These are phyloP conservation scores for Bombus impatiens DNA, from an alignment of 1,140 invertebrate species.

Conservation along the genomic window DNA sequence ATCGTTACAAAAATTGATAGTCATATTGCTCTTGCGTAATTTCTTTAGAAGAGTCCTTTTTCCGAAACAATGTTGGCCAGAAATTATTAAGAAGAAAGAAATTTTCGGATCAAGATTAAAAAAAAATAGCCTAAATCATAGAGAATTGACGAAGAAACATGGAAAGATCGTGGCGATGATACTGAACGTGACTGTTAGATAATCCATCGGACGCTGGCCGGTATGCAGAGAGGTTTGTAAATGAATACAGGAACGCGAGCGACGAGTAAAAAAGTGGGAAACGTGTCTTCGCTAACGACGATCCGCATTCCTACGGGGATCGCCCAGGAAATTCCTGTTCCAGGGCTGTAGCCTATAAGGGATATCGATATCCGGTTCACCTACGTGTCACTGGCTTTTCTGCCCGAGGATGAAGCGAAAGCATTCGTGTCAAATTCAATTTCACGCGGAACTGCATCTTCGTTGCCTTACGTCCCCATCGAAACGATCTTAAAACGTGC, in stretches of 20 bases:
- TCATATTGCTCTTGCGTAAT: no score
- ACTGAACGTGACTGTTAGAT: constrained; percentile 51
- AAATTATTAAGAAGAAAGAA: background rate
- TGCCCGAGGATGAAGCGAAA: constrained; percentile 8
- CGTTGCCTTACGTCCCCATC: background rate
- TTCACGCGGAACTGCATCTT: background rate
- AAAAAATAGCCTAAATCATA: background rate
- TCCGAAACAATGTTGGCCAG: no score
- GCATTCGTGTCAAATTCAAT: constrained; percentile 45
- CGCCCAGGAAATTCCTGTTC: constrained; percentile 63
- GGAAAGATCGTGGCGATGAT: constrained; percentile 17
- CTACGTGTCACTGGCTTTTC: constrained; percentile 56
- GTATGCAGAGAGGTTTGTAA: constrained; percentile 58
- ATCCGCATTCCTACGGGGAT: constrained; percentile 66
- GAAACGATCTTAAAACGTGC: no score
- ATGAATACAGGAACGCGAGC: constrained; percentile 48
- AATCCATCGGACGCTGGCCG: constrained; percentile 47
- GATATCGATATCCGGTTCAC: constrained; percentile 61
- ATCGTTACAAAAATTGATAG: no score
- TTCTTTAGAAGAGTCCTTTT: no score
- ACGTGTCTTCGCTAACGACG: constrained; percentile 67
- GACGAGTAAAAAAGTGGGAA: constrained; percentile 43
- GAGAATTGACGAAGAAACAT: background rate
- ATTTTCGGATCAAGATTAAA: background rate
- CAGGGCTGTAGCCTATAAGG: constrained; percentile 43